Evolutionary conservation across 1,140 invertebrate genomes (phyloP).

Genomic region (Zeugodacus cucurbitae): DNA sequence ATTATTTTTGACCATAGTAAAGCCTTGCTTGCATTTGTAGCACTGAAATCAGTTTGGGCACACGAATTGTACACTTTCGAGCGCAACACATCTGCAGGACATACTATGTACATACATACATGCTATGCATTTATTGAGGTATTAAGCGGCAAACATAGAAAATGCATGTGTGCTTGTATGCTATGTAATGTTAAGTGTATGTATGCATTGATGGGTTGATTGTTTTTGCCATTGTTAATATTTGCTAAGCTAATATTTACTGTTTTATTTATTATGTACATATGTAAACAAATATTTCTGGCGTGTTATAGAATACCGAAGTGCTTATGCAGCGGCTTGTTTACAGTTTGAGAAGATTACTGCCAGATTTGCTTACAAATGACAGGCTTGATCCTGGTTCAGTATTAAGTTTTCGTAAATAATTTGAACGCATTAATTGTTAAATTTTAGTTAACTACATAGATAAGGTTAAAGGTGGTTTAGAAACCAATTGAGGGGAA

Average conservation of each 20-base stretch:
- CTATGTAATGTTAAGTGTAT: too few relatives aligned
- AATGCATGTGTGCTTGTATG: background rate
- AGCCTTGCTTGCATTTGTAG: background rate
- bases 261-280: background rate
- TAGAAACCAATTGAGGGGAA: too few relatives aligned
- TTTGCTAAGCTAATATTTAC: background rate
- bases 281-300: background rate
- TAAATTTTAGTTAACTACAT: too few relatives aligned
- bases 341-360: background rate
- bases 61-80: background rate
- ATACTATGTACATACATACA: background rate
- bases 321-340: background rate
- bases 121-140: background rate
- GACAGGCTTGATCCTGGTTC: background rate
- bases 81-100: background rate
- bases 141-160: background rate
- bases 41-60: background rate
- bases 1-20: slow-evolving; percentile 24
- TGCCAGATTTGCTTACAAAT: slow-evolving; percentile 1
- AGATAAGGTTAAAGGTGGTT: too few relatives aligned
- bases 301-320: background rate
- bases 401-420: too few relatives aligned
- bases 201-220: background rate
- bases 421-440: too few relatives aligned
- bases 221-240: slow-evolving; percentile 5